Conservation (phyloP, 2,888 invertebrate species). For the Chymomyza procnemis region DNA sequence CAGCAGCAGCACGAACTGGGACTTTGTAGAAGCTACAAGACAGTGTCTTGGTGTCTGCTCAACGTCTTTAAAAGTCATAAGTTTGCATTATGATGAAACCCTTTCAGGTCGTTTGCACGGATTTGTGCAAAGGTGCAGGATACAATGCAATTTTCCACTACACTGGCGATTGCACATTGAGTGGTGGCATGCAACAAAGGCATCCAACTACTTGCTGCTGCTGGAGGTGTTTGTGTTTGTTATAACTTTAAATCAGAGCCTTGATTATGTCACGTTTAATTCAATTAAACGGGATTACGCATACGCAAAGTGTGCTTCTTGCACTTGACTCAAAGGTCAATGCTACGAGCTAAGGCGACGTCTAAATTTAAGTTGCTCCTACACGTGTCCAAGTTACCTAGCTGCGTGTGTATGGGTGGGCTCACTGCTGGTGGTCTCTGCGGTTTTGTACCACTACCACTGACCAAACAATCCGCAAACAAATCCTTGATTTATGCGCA, state of each 20-base stretch:
- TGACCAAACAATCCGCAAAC: constrained; percentile 66
- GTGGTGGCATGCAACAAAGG: too few relatives aligned
- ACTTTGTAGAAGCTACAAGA: neutral
- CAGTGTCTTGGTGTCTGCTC: neutral
- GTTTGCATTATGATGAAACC: constrained; percentile 58
- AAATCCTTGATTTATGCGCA: constrained; percentile 74
- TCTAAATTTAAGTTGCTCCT: constrained; percentile 33
- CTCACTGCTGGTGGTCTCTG: neutral
- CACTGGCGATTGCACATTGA: constrained; percentile 49
- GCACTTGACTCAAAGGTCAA: constrained; percentile 50
- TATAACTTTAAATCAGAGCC: neutral
- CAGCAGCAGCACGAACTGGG: neutral
- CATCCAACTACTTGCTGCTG: constrained; percentile 52
- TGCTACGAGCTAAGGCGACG: constrained; percentile 37
- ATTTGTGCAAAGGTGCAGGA: constrained; percentile 47
- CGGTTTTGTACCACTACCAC: constrained; percentile 13
- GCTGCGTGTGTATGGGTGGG: constrained; percentile 31
- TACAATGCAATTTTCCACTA: constrained; percentile 73
- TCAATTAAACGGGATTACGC: constrained; percentile 67
- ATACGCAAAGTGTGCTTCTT: constrained; percentile 51
- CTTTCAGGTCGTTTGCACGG: constrained; percentile 60
- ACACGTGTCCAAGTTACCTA: constrained; percentile 51
- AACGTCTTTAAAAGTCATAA: constrained; percentile 24
- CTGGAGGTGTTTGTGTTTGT: neutral
- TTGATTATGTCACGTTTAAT: constrained; percentile 68